These are phyloP conservation scores for Trachelus stipa DNA, from an alignment of 2,888 invertebrate genomes.

Conservation along the genomic window DNA sequence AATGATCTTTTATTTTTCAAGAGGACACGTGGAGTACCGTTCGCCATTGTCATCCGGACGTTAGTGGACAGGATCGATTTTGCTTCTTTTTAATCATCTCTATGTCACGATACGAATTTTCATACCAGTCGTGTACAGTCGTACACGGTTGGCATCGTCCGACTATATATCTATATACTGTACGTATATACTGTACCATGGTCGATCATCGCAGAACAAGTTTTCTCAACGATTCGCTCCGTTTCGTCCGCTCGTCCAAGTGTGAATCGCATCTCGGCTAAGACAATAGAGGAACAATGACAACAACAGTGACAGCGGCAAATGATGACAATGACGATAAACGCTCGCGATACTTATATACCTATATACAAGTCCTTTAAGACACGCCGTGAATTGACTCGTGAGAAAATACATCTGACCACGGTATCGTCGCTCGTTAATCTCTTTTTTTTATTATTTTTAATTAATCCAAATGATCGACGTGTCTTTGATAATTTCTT, in stretches of 20 bases:
- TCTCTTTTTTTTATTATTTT: neutral
- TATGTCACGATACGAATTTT: neutral
- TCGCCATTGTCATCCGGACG: neutral
- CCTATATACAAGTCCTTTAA: neutral
- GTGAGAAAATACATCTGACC: neutral
- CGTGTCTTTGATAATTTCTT: neutral
- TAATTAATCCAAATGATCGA: neutral
- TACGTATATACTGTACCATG: neutral
- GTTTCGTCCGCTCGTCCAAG: conserved; percentile 36
- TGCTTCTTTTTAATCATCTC: neutral
- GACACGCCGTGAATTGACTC: neutral
- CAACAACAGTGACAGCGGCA: neutral
- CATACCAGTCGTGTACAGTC: neutral
- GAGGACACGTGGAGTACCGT: neutral
- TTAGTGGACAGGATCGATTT: neutral
- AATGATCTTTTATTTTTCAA: neutral
- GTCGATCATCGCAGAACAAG: neutral
- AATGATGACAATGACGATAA: neutral
- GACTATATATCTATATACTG: neutral
- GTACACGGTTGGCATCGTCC: neutral
- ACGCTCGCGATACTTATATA: neutral
- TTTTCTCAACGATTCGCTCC: conserved; percentile 41
- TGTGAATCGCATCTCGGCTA: conserved; percentile 2
- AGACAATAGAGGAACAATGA: neutral
- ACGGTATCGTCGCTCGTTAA: neutral